Conservation (phyloP, 2,113 vertebrate species). For the Epinephelus fuscoguttatus region DNA sequence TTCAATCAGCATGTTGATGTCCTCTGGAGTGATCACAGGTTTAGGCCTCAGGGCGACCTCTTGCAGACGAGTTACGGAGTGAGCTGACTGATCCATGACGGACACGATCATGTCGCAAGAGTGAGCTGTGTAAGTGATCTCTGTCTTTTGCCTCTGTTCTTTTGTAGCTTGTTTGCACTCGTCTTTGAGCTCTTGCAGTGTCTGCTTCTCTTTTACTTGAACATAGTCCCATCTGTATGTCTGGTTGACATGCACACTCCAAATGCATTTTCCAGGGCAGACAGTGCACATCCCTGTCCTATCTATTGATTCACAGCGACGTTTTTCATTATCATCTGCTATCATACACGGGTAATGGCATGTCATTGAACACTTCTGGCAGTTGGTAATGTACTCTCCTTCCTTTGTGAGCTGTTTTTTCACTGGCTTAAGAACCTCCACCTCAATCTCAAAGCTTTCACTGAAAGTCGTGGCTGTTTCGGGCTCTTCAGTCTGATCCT, state of each 20-base stretch:
- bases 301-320: slow-evolving; percentile 44
- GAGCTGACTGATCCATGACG: slow-evolving; percentile 47
- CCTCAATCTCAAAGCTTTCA: slow-evolving; percentile 60
- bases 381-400: slow-evolving; percentile 67
- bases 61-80: slow-evolving; percentile 56
- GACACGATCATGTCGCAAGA: slow-evolving; percentile 24
- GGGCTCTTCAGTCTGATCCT: slow-evolving; percentile 53
- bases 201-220: slow-evolving; percentile 34
- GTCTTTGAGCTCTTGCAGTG: slow-evolving; percentile 33
- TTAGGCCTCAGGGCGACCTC: slow-evolving; percentile 71
- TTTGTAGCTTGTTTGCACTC: slow-evolving; percentile 50
- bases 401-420: slow-evolving; percentile 19
- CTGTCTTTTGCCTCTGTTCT: slow-evolving; percentile 46
- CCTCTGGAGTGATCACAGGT: slow-evolving; percentile 65
- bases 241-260: slow-evolving; percentile 53
- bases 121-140: slow-evolving; percentile 11
- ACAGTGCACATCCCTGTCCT: slow-evolving; percentile 7
- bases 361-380: slow-evolving; percentile 63
- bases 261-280: slow-evolving; percentile 61
- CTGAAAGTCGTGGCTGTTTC: slow-evolving; percentile 53
- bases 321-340: slow-evolving; percentile 30
- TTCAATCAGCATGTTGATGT: slow-evolving; percentile 71
- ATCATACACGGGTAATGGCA: slow-evolving; percentile 68
- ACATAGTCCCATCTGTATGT: slow-evolving; percentile 59
- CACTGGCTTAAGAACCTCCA: slow-evolving; percentile 44